A percentile compares a stretch with the other conserved stretches of the same genome.
Conservation (phyloP, 2,113 vertebrate genomes). For the Mionectes macconnelli region DNA sequence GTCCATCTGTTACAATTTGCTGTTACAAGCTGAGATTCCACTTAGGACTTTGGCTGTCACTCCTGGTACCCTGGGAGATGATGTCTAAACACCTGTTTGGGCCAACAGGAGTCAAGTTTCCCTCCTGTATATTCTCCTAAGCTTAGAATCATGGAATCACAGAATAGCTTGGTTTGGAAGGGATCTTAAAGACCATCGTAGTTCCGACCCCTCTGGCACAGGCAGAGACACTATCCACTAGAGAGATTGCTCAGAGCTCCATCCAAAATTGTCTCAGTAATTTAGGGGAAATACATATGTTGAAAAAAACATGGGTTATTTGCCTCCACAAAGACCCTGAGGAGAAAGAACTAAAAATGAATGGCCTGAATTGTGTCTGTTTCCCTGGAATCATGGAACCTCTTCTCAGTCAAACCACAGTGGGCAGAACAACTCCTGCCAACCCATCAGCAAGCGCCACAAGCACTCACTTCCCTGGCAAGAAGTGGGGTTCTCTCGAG, state of each 20-base stretch:
- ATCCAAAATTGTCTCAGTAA: background rate
- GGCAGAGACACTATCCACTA: background rate
- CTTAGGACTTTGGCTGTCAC: rapidly evolving
- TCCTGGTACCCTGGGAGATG: background rate
- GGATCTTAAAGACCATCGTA: background rate
- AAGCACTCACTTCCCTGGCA: rapidly evolving
- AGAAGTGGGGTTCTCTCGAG: rapidly evolving
- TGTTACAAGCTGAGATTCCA: rapidly evolving
- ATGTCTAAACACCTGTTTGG: background rate
- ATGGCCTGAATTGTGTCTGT: background rate
- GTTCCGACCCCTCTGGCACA: background rate
- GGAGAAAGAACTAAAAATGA: background rate
- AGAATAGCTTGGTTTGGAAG: background rate
- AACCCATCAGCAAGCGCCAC: rapidly evolving
- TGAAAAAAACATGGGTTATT: background rate
- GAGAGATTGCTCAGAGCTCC: background rate
- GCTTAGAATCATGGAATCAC: background rate
- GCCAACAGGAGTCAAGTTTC: background rate
- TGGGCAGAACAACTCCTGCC: rapidly evolving
- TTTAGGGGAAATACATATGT: background rate
- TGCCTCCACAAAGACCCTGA: background rate
- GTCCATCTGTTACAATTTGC: background rate
- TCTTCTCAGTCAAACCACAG: rapidly evolving
- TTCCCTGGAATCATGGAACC: rapidly evolving
- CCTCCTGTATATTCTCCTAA: background rate